These are phyloP conservation scores for Apaloderma vittatum DNA, from an alignment of 2,113 vertebrate species.

Conservation along the genomic window DNA sequence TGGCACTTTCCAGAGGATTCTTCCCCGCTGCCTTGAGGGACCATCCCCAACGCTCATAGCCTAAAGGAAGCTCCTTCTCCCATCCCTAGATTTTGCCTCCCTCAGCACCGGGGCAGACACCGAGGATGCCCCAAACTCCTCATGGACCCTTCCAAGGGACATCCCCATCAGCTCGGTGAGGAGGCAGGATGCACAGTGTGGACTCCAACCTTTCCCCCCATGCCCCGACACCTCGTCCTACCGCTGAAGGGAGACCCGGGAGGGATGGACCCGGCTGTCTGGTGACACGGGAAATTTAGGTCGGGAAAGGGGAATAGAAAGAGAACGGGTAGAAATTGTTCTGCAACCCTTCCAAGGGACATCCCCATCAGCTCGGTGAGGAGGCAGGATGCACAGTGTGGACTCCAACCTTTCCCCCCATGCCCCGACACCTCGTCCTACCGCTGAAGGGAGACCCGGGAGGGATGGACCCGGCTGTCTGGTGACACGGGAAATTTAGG, in stretches of 20 bases:
- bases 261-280: neutral
- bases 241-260: neutral
- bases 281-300: conserved; percentile 20
- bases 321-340: conserved; percentile 31
- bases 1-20: neutral
- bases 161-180: neutral
- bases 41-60: neutral
- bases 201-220: neutral
- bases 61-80: neutral
- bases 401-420: neutral
- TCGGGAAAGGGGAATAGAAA: neutral
- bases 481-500: conserved; percentile 20
- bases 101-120: rapidly evolving
- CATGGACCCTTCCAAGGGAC: rapidly evolving
- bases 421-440: conserved; percentile 18
- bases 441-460: neutral
- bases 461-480: neutral
- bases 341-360: rapidly evolving
- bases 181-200: neutral
- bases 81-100: rapidly evolving
- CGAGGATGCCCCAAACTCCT: neutral
- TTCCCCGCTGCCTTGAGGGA: neutral
- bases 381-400: neutral
- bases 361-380: neutral
- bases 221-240: conserved; percentile 18